Evolutionary conservation across 92 coral and sea anemone genomes (phyloP), one percentile per base, ranked within the genome.

Genomic region (Palythoa caribaeorum): DNA sequence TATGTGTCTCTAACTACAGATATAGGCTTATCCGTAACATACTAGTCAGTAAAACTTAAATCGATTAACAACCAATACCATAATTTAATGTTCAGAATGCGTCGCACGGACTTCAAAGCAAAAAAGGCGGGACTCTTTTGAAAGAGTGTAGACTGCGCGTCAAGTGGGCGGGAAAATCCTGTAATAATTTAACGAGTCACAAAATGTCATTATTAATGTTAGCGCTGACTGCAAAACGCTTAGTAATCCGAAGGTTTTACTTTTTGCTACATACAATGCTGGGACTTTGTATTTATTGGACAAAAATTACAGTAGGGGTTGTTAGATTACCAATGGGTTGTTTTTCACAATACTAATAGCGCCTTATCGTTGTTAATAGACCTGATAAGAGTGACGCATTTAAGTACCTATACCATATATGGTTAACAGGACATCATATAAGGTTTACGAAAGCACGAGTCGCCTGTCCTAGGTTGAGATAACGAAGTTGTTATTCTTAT

Each of bases 21-120:
- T 53, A 77, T 65, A 81, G 60, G 86, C 76, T 59, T 47, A 40
- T 81, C 62, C 76, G 76, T 47, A 80, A 14, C 73, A 62, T 47
- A 79, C 60, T 79, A 79, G 84, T 63, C 36, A 39, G 39, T 80
- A 80, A 80, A 59, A 52, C 11, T 28, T 40, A 62, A 80, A 62
- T 80, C 85, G 73, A 80, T 80, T 80, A 80, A 80, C 69, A 62
- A 20, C 5, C 37, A 59, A 79, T 79, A 79, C 62, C 55, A 57
- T 44, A 47, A 63, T 63, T 38, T 40, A 63, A 40, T 63, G 28
- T 40, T 6, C 44, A 38, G 62, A 66, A 48, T 63, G 12, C 1
- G 60, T 48, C 47, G 60, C 60, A n/a, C 19, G 44, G 39, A 35
- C 20, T 44, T 19, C 11, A 44, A 80, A 80, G 73, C 54, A 13